Percentiles rank a stretch among this genome's conserved stretches.
phyloP scores from a whole-genome alignment of 2,113 vertebrate species.

The Muntiacus reevesi region DNA sequence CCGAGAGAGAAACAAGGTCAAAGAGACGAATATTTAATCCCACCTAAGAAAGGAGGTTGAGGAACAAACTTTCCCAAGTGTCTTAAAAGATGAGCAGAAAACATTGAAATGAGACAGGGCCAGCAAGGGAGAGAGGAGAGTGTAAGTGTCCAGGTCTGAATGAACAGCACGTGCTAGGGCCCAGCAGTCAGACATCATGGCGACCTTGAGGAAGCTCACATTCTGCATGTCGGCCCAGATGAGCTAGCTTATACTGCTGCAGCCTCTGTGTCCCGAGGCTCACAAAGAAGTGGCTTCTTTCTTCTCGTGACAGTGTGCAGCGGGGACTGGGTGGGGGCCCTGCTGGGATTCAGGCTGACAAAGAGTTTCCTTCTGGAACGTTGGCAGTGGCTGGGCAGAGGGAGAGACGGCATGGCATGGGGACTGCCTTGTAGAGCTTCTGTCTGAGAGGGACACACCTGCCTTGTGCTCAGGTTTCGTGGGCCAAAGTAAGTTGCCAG shows the following conservation, averaged over 20 bases:
- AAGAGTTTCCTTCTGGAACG: background rate
- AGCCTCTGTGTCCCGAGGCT: too few relatives aligned
- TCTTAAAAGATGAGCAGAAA: background rate
- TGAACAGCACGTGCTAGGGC: background rate
- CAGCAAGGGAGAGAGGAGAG: background rate
- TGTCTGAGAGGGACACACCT: fast-evolving
- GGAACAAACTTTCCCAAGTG: background rate
- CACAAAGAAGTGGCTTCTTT: background rate
- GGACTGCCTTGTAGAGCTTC: background rate
- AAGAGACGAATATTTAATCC: background rate
- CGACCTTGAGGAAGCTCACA: background rate
- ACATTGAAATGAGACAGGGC: background rate
- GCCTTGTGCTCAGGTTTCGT: background rate
- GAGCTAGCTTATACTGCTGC: background rate
- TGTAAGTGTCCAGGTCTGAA: background rate
- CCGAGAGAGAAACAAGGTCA: too few relatives aligned
- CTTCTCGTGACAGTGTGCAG: background rate
- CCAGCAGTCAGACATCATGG: fast-evolving
- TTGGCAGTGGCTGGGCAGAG: background rate
- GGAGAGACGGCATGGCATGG: fast-evolving
- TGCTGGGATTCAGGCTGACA: background rate
- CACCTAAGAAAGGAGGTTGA: background rate
- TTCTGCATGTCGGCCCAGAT: background rate
- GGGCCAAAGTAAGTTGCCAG: background rate
- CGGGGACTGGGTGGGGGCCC: background rate